phyloP scores from a whole-genome alignment of 1,140 invertebrate species.

The Laupala kohalensis region DNA sequence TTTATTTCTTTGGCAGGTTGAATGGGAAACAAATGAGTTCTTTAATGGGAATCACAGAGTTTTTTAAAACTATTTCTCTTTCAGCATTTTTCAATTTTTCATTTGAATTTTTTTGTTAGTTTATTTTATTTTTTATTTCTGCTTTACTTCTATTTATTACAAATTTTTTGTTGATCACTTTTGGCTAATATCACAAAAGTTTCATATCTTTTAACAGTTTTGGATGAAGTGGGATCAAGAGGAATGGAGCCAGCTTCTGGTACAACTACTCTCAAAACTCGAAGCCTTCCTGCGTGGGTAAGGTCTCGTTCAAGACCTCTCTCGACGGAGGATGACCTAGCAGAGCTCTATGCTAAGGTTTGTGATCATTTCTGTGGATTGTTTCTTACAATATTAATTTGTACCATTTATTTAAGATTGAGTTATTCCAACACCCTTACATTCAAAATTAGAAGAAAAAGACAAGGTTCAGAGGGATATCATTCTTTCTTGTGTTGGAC shows the following conservation, averaged over 20 bases:
- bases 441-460: not conserved
- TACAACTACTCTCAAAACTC: slow-evolving; percentile 43
- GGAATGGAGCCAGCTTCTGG: slow-evolving; percentile 7
- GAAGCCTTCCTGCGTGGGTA: slow-evolving; percentile 51
- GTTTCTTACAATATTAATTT: too few relatives aligned
- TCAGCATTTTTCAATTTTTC: too few relatives aligned
- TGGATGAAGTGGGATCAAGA: slow-evolving; percentile 35
- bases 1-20: too few relatives aligned
- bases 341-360: slow-evolving; percentile 57
- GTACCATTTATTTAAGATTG: too few relatives aligned
- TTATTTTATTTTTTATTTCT: not conserved
- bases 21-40: too few relatives aligned
- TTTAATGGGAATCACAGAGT: too few relatives aligned
- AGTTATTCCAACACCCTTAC: too few relatives aligned
- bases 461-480: not conserved
- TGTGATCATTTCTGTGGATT: too few relatives aligned
- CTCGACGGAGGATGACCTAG: slow-evolving; percentile 51
- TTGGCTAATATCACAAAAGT: slow-evolving; percentile 10
- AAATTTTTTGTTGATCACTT: not conserved
- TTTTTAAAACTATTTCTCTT: too few relatives aligned
- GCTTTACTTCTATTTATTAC: not conserved
- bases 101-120: too few relatives aligned
- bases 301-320: slow-evolving; percentile 44
- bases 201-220: slow-evolving; percentile 30
- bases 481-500: too few relatives aligned